Base-by-base conservation (phyloP, 1,140 invertebrate genomes). In the Centruroides vittatus region DNA sequence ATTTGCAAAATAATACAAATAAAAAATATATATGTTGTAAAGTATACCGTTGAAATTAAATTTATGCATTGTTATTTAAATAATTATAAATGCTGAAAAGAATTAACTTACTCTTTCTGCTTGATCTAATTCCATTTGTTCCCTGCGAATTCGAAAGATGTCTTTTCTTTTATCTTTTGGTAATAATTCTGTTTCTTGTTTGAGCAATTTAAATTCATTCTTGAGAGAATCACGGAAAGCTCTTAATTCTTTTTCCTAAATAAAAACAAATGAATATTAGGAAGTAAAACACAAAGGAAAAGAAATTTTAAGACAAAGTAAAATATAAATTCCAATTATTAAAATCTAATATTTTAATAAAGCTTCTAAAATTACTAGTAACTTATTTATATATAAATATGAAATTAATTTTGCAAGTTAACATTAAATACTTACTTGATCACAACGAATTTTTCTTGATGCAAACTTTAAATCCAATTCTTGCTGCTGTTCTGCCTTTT, bases 121-220 rank as follows among this genome's bases (percentile, higher is more conserved):
- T 67, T 95, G 89, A 67, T 95, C 91, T 0, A 83, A 75, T 71
- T 95, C 91, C 63, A 97, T 81, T 60, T 88, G 84, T 61, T 92
- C 87, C 68, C 90, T 92, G 1, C 86, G 80, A 61, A 81, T 77
- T 67, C 86, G 80, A 63, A 93, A 91, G 55, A 86, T 84, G 63
- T 85, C 89, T 77, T 98, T 97, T 63, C 92, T 81, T 60, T 86
- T 84, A 65, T 95, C 92, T 74, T 95, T 95, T 46, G 91, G 88
- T 73, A 97, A 80, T 55, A 93, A 75, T 68, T 98, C 94, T 54
- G 95, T 82, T 72, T 98, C 93, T 72, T 96, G 92, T 70, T 97
- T 97, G 12, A 97, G 76, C 59, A 95, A 76, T 63, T 93, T 82
- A 65, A 93, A 76, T 73, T 99, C 94, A 73, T 94, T 89, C 70